Evolutionary conservation across 2,888 invertebrate genomes (phyloP).

Genomic region (Morpho deidamia): DNA sequence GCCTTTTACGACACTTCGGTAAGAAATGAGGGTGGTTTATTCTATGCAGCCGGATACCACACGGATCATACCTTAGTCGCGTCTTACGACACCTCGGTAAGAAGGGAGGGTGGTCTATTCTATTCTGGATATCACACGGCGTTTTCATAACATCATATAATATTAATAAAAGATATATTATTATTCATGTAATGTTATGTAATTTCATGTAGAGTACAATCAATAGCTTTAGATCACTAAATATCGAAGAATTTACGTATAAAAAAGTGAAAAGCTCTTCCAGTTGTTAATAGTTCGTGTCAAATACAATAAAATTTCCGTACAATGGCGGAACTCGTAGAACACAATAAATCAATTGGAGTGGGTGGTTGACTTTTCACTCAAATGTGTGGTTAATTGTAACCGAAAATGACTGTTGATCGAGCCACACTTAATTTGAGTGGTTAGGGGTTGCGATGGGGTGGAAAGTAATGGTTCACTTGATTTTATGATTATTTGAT

Average conservation of each 20-base stretch:
- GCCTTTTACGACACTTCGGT: no score
- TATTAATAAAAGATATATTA: no score
- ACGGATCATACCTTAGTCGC: no score
- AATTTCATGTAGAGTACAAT: no score
- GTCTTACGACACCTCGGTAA: no score
- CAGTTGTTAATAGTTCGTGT: conserved; percentile 32
- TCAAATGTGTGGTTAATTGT: conserved; percentile 79
- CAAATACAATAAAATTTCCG: conserved; percentile 49
- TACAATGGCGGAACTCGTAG: conserved; percentile 73
- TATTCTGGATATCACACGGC: no score
- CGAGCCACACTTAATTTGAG: conserved; percentile 78
- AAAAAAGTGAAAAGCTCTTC: conserved; percentile 29
- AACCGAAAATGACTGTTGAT: conserved; percentile 79
- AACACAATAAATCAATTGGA: conserved; percentile 78
- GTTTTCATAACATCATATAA: no score
- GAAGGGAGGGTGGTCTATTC: no score
- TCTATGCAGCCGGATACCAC: no score
- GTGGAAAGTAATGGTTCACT: conserved; percentile 61
- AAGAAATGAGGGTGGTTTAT: no score
- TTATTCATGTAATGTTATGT: no score
- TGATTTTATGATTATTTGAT: conserved; percentile 65
- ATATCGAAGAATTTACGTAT: not conserved
- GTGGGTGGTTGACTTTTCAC: conserved; percentile 79
- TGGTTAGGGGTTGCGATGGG: conserved; percentile 62
- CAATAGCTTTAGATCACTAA: no score